Percentiles rank a stretch among this genome's conserved stretches.
Conservation (phyloP, 2,797 vertebrate genomes). For the Phrynocephalus forsythii region DNA sequence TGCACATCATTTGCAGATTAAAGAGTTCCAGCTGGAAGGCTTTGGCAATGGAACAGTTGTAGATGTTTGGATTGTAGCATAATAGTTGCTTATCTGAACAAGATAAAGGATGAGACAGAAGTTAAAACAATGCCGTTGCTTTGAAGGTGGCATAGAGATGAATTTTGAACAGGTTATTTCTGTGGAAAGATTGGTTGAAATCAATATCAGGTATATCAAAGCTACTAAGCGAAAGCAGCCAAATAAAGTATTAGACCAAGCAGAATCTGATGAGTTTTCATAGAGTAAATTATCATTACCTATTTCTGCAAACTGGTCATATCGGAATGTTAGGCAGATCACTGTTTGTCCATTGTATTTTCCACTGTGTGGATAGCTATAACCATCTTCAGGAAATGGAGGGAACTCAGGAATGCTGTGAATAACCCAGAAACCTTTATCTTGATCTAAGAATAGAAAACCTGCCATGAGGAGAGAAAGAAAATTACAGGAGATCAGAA, state of each 20-base stretch:
- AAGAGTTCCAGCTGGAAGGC: slow-evolving; percentile 79
- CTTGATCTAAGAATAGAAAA: slow-evolving; percentile 84
- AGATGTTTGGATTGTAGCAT: slow-evolving; percentile 86
- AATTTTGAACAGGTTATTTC: neutral
- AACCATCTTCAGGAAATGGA: slow-evolving; percentile 84
- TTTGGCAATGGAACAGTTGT: slow-evolving; percentile 88
- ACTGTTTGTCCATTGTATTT: slow-evolving; percentile 85
- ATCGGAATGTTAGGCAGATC: slow-evolving; percentile 88
- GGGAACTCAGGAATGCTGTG: slow-evolving; percentile 92
- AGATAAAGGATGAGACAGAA: slow-evolving; percentile 23
- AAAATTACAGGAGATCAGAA: neutral
- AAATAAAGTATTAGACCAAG: slow-evolving; percentile 14
- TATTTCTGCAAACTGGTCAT: slow-evolving; percentile 84
- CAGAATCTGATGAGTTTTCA: neutral
- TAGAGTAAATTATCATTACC: slow-evolving; percentile 71
- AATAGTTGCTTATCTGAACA: slow-evolving; percentile 85
- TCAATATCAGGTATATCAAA: neutral
- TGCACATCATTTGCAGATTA: slow-evolving; percentile 82
- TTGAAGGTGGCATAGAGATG: neutral
- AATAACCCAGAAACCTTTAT: slow-evolving; percentile 92
- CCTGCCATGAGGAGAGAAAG: slow-evolving; percentile 77
- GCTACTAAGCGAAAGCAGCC: slow-evolving; percentile 12
- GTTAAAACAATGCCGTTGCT: slow-evolving; percentile 21
- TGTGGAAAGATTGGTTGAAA: too few relatives aligned
- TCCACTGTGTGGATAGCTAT: slow-evolving; percentile 85